phyloP scores from a whole-genome alignment of 2,888 invertebrate species.

The Diarsia brunnea region DNA sequence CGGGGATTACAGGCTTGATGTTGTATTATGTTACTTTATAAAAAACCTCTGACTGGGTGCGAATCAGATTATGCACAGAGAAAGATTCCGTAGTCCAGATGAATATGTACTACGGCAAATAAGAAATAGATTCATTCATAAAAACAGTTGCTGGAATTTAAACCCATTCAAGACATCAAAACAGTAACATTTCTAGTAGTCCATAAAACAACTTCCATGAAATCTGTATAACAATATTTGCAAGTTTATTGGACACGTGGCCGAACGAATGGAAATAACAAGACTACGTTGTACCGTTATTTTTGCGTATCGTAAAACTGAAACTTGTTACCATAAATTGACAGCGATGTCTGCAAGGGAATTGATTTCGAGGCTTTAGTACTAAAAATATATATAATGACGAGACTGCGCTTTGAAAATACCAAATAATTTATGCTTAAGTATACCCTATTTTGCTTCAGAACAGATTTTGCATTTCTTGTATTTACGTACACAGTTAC shows the following conservation, averaged over 20 bases:
- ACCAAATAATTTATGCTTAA: slow-evolving; percentile 46
- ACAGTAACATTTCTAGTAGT: not conserved
- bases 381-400: slow-evolving; percentile 59
- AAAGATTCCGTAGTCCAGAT: not conserved
- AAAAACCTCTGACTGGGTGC: not conserved
- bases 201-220: slow-evolving; percentile 20
- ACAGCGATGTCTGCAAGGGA: slow-evolving; percentile 71
- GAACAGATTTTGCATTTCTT: slow-evolving; percentile 13
- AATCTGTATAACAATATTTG: slow-evolving; percentile 26
- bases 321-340: slow-evolving; percentile 81
- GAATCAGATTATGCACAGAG: not conserved
- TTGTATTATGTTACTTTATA: not conserved
- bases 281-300: slow-evolving; percentile 57
- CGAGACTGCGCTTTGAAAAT: slow-evolving; percentile 19
- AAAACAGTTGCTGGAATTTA: not conserved
- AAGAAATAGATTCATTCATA: not conserved
- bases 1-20: too few species aligned
- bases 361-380: slow-evolving; percentile 73
- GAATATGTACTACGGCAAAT: not conserved
- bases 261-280: slow-evolving; percentile 43
- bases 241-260: slow-evolving; percentile 33
- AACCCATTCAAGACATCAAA: not conserved
- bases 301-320: slow-evolving; percentile 77
- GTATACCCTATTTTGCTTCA: slow-evolving; percentile 9
- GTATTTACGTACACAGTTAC: not conserved